A percentile compares a stretch with the other conserved stretches of the same genome.
phyloP scores from a whole-genome alignment of 2,888 invertebrate species.

The Vannuccia rotundouncinata region DNA sequence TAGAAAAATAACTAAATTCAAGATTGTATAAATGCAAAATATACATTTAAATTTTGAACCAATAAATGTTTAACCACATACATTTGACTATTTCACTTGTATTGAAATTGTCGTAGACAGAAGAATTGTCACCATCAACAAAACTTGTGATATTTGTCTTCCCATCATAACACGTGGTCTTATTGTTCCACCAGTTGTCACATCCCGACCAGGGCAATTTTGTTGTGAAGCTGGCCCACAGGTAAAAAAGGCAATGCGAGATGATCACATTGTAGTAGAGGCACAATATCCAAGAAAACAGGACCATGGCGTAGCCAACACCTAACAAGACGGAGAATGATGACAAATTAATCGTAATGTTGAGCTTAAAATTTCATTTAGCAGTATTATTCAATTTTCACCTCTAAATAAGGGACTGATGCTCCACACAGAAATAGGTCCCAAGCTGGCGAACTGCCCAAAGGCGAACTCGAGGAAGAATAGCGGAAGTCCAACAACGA shows the following conservation, averaged over 20 bases:
- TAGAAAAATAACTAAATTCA: too few relatives aligned
- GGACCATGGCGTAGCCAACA: conserved; percentile 46
- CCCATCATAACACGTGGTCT: conserved; percentile 19
- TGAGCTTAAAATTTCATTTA: too few relatives aligned
- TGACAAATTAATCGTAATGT: too few relatives aligned
- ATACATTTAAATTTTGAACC: too few relatives aligned
- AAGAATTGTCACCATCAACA: neutral
- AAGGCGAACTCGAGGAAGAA: conserved; percentile 52
- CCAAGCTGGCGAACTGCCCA: conserved; percentile 53
- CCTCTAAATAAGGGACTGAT: conserved; percentile 54
- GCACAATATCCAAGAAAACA: conserved; percentile 45
- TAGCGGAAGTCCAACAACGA: conserved; percentile 49
- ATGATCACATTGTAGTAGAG: conserved; percentile 51
- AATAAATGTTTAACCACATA: too few relatives aligned
- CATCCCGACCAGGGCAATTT: conserved; percentile 47
- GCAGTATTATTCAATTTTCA: conserved; percentile 40
- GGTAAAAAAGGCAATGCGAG: conserved; percentile 47
- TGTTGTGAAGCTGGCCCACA: conserved; percentile 47
- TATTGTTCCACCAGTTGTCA: conserved; percentile 46
- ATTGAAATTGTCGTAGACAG: too few relatives aligned
- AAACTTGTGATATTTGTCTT: neutral
- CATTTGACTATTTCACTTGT: too few relatives aligned
- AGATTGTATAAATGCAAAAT: too few relatives aligned
- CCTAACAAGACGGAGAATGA: too few relatives aligned
- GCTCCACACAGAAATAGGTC: conserved; percentile 53